These are phyloP conservation scores for Aphyosemion australe DNA, from an alignment of 2,113 vertebrate species.

Conservation along the genomic window DNA sequence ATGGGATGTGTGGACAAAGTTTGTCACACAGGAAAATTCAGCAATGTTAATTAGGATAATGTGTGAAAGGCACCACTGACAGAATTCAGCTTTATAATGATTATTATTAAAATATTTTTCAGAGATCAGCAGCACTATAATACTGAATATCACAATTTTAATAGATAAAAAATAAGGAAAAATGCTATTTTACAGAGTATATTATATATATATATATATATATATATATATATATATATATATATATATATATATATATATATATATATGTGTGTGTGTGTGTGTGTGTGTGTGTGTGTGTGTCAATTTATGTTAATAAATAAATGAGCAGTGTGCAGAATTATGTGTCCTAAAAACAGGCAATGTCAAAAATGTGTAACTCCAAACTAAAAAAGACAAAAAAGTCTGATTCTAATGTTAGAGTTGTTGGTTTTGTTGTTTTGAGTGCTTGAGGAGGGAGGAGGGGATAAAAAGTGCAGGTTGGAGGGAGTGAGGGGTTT, in stretches of 20 bases:
- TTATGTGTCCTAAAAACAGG: background rate
- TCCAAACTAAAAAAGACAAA: no score
- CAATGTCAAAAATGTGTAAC: slow-evolving; percentile 10
- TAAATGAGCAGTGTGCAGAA: no score
- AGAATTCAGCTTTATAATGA: background rate
- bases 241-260: no score
- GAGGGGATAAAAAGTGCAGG: slow-evolving; percentile 69
- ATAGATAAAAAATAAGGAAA: no score
- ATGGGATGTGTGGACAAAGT: slow-evolving; percentile 2
- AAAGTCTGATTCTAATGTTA: slow-evolving; percentile 27
- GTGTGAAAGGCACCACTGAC: background rate
- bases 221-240: no score
- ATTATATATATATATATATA: no score
- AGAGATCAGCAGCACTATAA: background rate
- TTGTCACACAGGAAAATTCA: slow-evolving; percentile 4
- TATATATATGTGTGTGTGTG: no score
- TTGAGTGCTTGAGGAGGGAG: slow-evolving; percentile 84
- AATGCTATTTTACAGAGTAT: no score
- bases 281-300: no score
- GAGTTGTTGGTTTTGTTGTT: slow-evolving; percentile 81
- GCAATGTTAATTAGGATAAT: background rate
- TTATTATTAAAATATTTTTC: background rate
- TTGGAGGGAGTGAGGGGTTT: slow-evolving; percentile 70
- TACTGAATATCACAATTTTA: background rate
- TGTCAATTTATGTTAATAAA: background rate